Evolutionary conservation across 2,888 invertebrate species (phyloP).

Genomic region (Oeneis ivallda): DNA sequence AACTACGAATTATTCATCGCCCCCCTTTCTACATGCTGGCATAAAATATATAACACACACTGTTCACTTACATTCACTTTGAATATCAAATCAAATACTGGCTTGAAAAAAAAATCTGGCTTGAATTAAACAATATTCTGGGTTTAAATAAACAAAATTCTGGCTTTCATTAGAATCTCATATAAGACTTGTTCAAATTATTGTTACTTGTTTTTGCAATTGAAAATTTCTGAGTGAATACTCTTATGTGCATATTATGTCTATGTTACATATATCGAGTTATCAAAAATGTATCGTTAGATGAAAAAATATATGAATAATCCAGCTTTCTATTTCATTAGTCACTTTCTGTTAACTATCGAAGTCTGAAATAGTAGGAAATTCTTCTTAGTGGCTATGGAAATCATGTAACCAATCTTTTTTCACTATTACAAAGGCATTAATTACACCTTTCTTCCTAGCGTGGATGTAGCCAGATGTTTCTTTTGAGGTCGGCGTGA

Average conservation of each 20-base stretch:
- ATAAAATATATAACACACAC: neutral
- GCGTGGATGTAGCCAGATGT: constrained; percentile 11
- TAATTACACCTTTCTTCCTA: constrained; percentile 55
- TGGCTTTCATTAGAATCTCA: no score
- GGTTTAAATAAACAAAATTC: neutral
- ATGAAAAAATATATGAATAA: constrained; percentile 51
- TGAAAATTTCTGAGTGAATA: constrained; percentile 14
- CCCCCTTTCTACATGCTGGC: neutral
- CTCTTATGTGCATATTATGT: constrained; percentile 62
- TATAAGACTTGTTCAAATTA: no score
- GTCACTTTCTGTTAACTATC: constrained; percentile 53
- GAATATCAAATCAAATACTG: neutral
- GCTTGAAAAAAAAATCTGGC: no score
- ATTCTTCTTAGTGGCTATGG: constrained; percentile 64
- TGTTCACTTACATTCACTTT: neutral
- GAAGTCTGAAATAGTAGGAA: constrained; percentile 46
- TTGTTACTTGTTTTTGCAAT: neutral
- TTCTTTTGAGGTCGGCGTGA: neutral
- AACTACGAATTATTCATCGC: neutral
- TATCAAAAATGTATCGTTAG: constrained; percentile 75
- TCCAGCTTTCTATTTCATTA: constrained; percentile 65
- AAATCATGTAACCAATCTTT: constrained; percentile 64
- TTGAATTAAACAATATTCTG: neutral
- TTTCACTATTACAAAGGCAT: constrained; percentile 68
- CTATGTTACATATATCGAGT: constrained; percentile 73